Evolutionary conservation across 2,797 vertebrate genomes (phyloP).

Genomic region (Spheniscus humboldti): DNA sequence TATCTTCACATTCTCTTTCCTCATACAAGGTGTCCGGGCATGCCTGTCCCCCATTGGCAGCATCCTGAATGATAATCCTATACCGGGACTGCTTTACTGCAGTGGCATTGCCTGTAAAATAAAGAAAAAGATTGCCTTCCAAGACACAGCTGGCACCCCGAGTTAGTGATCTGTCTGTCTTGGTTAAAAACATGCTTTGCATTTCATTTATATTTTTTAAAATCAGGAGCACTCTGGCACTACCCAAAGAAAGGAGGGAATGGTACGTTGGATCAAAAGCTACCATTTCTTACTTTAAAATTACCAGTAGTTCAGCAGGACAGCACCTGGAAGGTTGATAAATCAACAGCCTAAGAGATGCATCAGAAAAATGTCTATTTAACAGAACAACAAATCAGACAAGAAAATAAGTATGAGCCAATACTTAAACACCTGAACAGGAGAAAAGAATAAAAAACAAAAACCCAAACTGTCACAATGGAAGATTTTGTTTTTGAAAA

Average conservation of each 20-base stretch:
- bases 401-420: neutral
- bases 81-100: slow-evolving; percentile 85
- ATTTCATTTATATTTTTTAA: neutral
- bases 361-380: neutral
- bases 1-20: slow-evolving; percentile 91
- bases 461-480: neutral
- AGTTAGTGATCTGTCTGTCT: neutral
- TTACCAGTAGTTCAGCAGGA: neutral
- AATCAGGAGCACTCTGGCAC: neutral
- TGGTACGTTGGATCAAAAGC: neutral
- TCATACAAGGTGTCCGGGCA: slow-evolving; percentile 95
- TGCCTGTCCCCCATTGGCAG: slow-evolving; percentile 84
- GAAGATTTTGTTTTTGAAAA: neutral
- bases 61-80: slow-evolving; percentile 84
- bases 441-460: neutral
- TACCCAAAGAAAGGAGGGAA: neutral
- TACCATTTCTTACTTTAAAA: neutral
- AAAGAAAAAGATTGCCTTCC: neutral
- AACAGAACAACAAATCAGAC: neutral
- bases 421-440: neutral
- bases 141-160: neutral
- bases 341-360: neutral
- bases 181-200: neutral
- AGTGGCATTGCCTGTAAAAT: slow-evolving; percentile 80
- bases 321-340: neutral